Evolutionary conservation across 2,888 invertebrate genomes (phyloP).

Genomic region (Drosophila melanosoma): DNA sequence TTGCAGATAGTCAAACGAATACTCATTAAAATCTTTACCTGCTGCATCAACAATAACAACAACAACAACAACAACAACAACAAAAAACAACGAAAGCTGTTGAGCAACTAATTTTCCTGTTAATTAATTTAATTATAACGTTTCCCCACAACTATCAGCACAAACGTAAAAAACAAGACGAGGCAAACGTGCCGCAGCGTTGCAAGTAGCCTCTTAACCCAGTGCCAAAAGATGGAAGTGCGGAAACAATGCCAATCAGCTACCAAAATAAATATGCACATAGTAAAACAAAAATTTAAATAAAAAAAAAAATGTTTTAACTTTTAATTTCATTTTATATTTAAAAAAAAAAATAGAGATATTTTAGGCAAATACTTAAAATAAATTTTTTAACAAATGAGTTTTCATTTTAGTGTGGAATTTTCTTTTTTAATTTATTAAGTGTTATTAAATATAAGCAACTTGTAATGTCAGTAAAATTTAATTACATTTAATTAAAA

Average conservation of each 20-base stretch:
- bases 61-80: constrained; percentile 25
- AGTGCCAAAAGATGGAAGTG: background rate
- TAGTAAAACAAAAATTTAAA: background rate
- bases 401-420: background rate
- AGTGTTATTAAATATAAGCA: background rate
- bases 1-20: constrained; percentile 14
- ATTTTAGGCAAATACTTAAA: background rate
- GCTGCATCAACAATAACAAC: constrained; percentile 25
- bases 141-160: constrained; percentile 26
- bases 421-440: background rate
- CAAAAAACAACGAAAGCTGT: constrained; percentile 54
- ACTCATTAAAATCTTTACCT: constrained; percentile 46
- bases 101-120: constrained; percentile 75
- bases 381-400: background rate
- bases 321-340: background rate
- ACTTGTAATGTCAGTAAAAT: background rate
- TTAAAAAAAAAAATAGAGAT: background rate
- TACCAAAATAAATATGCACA: constrained; percentile 1
- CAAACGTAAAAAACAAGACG: constrained; percentile 18
- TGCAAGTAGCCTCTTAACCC: constrained; percentile 41
- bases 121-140: constrained; percentile 78
- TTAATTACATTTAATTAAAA: background rate
- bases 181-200: constrained; percentile 29
- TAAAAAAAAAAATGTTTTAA: background rate
- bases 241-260: background rate